Evolutionary conservation across 2,797 vertebrate genomes (phyloP), one percentile per base, ranked within the genome.

Genomic region (Tangara arthus): DNA sequence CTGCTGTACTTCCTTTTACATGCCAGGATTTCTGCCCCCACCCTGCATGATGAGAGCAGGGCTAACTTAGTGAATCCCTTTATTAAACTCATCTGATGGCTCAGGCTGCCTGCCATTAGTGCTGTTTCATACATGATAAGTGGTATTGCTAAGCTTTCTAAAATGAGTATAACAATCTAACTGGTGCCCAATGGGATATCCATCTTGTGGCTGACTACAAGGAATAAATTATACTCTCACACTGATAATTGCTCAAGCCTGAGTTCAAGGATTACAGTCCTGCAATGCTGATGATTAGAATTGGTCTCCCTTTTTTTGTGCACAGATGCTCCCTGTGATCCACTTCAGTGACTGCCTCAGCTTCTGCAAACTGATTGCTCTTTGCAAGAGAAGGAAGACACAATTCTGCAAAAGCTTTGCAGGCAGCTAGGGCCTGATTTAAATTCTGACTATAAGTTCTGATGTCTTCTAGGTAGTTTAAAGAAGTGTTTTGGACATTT

Each of bases 171-270:
- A 87, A 50, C 80, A 72, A 41, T 88, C 80, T 64, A 37, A 70
- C 92, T 77, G 61, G 64, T 93, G 87, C 87, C 85, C 77, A 57
- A 66, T 82, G 70, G 81, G 90, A 85, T 89, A 95, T 87, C 88
- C 87, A 70, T 94, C 85, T 88, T 82, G 56, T 61, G 30, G 42
- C 85, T 90, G 73, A 90, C 77, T 82, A 15, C 70, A 53, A 68
- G 82, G 82, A 82, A 87, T 94, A 80, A 94, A 95, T 94, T 84
- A 72, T 70, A 73, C 85, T 84, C 87, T 90, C 89, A 56, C 28
- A 47, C 81, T 77, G 77, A 19, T 93, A 94, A 95, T 93, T 93
- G 73, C 77, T 89, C 16, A 7, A 73, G 90, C 49, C 93, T 93
- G 87, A 86, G 53, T 79, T 94, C 42, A 30, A 59, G 87, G 71